Evolutionary conservation across 2,888 invertebrate species (phyloP), one percentile per base, ranked within the genome.

Genomic region (Clostera curtula): DNA sequence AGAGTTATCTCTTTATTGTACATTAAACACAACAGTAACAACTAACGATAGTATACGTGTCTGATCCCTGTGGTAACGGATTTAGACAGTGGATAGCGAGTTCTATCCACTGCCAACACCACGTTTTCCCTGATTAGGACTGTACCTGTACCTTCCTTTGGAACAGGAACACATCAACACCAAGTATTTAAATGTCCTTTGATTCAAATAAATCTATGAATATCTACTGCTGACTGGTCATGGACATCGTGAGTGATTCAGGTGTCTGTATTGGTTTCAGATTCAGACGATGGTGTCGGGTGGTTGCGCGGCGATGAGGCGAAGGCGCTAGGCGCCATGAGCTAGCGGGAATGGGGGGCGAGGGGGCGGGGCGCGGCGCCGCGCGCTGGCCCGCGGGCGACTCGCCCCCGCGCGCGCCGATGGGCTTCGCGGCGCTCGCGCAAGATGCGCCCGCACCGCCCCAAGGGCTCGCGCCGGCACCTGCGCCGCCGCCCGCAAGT

Each of bases 301-400:
- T 62, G 55, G 61, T 31, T 11, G 55, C 59, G 66, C 62, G 32
- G 51, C 34, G 51, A 66, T 70, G 71, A 59, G 62, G 76, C 56
- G 70, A 49, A 57, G 71, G 60, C 63, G 71, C 45, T 49, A 57
- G 65, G 61, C 82, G 59, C 74, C 72, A 75, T 82, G 84, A 75
- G 79, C 76, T 80, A 80, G 80, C 77, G 67, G 69, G 61, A 48
- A 85, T 86, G 86, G 83, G 73, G 72, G 86, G 86, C 79, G 84
- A 85, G 85, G 85, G 85, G 80, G 85, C 86, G 85, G 87, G 86
- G 76, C 86, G 86, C 85, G 86, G 85, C 79, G 82, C 80, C 75
- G 83, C 85, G 86, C 86, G 85, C 80, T 85, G 84, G 80, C 73
- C 85, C 77, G 85, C 83, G 86, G 86, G 86, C 75, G 76, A 85